Conservation (phyloP, 2,113 vertebrate genomes). For the Stegastes partitus region DNA sequence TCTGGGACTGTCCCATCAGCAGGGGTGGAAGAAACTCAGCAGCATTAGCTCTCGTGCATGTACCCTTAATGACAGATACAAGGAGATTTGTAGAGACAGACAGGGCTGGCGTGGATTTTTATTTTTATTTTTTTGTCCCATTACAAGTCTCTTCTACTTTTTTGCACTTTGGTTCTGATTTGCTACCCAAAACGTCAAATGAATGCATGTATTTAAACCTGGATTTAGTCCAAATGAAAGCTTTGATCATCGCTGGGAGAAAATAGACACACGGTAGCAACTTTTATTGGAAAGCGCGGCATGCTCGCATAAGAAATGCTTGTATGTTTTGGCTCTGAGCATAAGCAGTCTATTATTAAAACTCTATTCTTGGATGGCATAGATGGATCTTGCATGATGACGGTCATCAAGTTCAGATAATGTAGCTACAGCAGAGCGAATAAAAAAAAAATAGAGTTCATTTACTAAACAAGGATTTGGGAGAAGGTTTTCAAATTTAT, state of each 20-base stretch:
- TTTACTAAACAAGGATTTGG: conserved; percentile 46
- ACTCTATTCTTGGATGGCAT: conserved; percentile 32
- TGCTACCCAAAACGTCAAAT: background rate
- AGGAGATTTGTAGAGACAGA: background rate
- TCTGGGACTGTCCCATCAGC: background rate
- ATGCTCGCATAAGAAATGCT: conserved; percentile 2
- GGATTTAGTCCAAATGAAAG: background rate
- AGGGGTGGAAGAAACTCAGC: too few relatives aligned
- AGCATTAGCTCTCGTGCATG: background rate
- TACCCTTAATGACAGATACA: conserved; percentile 1
- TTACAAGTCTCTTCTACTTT: background rate
- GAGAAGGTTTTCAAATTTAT: conserved; percentile 56
- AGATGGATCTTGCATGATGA: conserved; percentile 18
- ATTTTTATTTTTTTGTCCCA: too few relatives aligned
- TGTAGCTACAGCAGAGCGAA: background rate
- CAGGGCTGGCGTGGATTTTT: background rate
- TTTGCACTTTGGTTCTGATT: conserved; percentile 14
- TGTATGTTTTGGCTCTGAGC: conserved; percentile 4
- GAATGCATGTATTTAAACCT: conserved; percentile 6
- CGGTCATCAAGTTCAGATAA: conserved; percentile 20
- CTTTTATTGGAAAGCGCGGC: background rate
- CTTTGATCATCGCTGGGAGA: conserved; percentile 11
- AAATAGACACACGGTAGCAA: background rate
- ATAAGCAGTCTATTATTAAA: conserved; percentile 37
- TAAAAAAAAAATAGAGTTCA: conserved; percentile 61